Evolutionary conservation across 1,140 invertebrate genomes (phyloP), one percentile per base, ranked within the genome.

Genomic region (Pomacea maculata): DNA sequence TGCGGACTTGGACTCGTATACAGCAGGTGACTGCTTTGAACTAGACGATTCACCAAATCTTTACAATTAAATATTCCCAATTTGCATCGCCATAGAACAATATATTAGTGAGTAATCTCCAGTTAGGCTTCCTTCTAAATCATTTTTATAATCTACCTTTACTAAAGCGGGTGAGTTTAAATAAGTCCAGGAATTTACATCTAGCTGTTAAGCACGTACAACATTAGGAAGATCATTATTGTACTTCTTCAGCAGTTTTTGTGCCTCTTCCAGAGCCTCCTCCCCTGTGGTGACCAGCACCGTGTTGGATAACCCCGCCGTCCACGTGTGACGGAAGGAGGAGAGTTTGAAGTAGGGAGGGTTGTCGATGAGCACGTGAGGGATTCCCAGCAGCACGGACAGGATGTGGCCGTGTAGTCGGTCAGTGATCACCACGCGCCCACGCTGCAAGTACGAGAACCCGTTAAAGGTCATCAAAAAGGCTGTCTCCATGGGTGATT

Each of bases 371-470:
- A 84, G 61, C 29, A 85, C 84, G 80, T 85, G 80, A 6, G 82
- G 84, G 63, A 83, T 85, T 74, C 80, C 80, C 63, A 83, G 45
- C 57, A 85, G 77, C 8, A 64, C 74, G 78, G 67, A 67, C 6
- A 85, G 54, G 67, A 85, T 82, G 73, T 85, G 84, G 10, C 81
- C 84, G 75, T 85, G 84, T 6, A 85, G 83, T 29, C 84, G 71
- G 61, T 85, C 84, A 11, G 84, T 84, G 8, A 85, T 73, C 52
- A 85, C 78, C 14, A 83, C 82, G 11, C 82, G 63, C 11, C 78
- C 81, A 9, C 78, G 61, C 74, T 80, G 79, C n/a, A 83, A 61
- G 65, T 73, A 77, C 45, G 70, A 19, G 15, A 83, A 55, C 0
- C 81, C 81, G 67, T 82, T 82, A 1, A 29, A 19, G 34, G 55